Conservation (phyloP, 2,888 invertebrate species). For the Eupithecia dodoneata region DNA sequence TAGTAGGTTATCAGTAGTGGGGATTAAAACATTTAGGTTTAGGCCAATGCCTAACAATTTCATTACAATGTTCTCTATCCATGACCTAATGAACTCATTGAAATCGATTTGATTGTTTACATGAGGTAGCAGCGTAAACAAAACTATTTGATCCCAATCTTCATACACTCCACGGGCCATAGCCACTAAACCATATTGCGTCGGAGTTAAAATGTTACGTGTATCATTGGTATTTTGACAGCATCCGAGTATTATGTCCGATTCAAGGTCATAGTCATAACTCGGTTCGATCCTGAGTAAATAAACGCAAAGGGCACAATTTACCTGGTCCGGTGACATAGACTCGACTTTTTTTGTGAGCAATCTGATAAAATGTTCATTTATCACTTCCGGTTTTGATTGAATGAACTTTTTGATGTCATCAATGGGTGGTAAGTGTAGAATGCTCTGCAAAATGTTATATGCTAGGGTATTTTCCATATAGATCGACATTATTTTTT, state of each 20-base stretch:
- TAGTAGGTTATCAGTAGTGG: neutral
- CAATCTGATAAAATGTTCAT: neutral
- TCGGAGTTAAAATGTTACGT: neutral
- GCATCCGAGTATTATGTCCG: neutral
- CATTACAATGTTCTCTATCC: neutral
- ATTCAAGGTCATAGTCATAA: neutral
- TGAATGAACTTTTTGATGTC: neutral
- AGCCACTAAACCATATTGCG: slow-evolving; percentile 1
- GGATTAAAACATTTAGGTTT: neutral
- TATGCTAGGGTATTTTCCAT: neutral
- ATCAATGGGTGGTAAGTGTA: neutral
- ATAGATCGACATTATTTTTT: neutral
- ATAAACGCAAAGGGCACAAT: neutral
- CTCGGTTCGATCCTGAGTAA: neutral
- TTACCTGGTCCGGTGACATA: neutral
- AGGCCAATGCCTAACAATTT: slow-evolving; percentile 1
- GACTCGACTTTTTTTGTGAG: neutral
- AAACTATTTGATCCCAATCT: neutral
- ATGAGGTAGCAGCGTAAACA: neutral
- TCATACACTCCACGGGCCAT: neutral
- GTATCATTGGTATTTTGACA: neutral
- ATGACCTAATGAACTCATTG: neutral
- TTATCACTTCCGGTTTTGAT: neutral
- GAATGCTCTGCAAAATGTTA: neutral
- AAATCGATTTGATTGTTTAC: neutral